Evolutionary conservation across 35 echinoderm and acorn worm species (phyloP).

Genomic region (Lytechinus pictus): DNA sequence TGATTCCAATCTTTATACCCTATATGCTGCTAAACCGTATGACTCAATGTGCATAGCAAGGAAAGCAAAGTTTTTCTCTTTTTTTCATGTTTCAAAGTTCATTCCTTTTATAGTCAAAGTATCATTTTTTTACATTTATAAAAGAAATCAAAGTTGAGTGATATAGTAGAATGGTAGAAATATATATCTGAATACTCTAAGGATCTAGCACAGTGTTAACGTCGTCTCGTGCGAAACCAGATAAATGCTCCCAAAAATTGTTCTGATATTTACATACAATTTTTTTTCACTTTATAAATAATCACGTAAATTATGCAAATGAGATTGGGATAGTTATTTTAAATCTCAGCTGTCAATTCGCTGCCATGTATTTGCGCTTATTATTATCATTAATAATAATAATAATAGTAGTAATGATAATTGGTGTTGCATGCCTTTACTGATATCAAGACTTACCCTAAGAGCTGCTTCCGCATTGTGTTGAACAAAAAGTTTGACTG

Average conservation of each 20-base stretch:
- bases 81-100: not conserved
- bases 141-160: conserved; percentile 30
- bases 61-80: conserved; percentile 22
- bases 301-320: too few species aligned
- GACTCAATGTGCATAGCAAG: conserved; percentile 34
- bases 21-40: not conserved
- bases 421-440: too few species aligned
- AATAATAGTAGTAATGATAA: too few species aligned
- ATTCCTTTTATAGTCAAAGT: conserved; percentile 12
- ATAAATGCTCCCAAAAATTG: not conserved
- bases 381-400: too few species aligned
- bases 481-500: conserved; percentile 78
- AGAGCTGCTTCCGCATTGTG: conserved; percentile 82
- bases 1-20: not conserved
- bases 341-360: too few species aligned
- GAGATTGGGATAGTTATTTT: too few species aligned
- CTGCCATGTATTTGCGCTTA: too few species aligned
- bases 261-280: too few species aligned
- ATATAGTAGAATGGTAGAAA: conserved; percentile 45
- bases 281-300: too few species aligned
- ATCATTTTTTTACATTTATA: not conserved
- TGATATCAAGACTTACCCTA: conserved; percentile 56
- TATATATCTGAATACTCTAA: conserved; percentile 55
- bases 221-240: conserved; percentile 22
- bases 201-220: not conserved